A percentile compares a stretch with the other conserved stretches of the same genome.
Conservation (phyloP, 1,140 invertebrate genomes). For the Macrotrachela quadricornifera region DNA sequence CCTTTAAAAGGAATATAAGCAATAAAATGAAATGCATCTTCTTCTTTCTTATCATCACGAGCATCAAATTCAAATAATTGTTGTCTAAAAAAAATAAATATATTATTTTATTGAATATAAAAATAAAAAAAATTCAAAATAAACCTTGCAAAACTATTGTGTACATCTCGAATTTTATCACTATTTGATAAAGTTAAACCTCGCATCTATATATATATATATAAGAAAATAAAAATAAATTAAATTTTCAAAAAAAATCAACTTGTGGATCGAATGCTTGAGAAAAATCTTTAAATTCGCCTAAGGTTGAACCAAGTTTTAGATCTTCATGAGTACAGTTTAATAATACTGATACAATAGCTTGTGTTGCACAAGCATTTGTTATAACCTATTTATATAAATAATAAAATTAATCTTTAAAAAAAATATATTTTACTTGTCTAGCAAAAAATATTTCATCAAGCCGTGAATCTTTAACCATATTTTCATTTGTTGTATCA, state of each 20-base stretch:
- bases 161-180: conserved; percentile 70
- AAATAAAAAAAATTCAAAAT: no score
- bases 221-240: background rate
- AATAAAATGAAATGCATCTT: conserved; percentile 91
- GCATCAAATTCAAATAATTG: conserved; percentile 81
- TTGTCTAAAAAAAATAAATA: conserved; percentile 39
- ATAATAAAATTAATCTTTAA: no score
- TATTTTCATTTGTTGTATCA: conserved; percentile 44
- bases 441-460: conserved; percentile 87
- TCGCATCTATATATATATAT: conserved; percentile 46
- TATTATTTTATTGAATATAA: no score
- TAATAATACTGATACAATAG: conserved; percentile 75
- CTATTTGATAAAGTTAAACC: conserved; percentile 86
- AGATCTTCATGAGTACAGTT: conserved; percentile 72
- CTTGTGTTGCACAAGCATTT: conserved; percentile 96
- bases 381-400: conserved; percentile 45
- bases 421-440: conserved; percentile 38
- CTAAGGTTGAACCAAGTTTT: conserved; percentile 60
- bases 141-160: conserved; percentile 81
- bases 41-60: conserved; percentile 56
- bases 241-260: no score
- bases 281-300: conserved; percentile 77
- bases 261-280: conserved; percentile 58
- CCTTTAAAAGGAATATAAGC: conserved; percentile 79
- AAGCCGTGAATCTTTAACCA: conserved; percentile 57